phyloP scores from a whole-genome alignment of 2,113 vertebrate species.

The Camelus dromedarius region DNA sequence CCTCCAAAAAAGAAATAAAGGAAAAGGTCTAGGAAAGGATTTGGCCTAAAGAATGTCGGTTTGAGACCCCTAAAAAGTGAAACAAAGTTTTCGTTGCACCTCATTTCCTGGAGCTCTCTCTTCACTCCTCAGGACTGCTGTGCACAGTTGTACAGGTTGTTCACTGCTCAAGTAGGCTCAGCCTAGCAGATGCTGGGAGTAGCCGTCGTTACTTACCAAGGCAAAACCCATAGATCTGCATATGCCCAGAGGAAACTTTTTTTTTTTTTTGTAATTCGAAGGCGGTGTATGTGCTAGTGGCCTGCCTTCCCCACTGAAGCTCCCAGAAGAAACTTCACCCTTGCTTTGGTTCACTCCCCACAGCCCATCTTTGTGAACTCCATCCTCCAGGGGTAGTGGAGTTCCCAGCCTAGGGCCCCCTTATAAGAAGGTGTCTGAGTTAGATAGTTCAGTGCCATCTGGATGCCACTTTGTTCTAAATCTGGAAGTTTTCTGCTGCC shows the following conservation, averaged over 20 bases:
- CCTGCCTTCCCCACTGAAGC: neutral
- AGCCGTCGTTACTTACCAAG: neutral
- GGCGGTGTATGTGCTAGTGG: accelerated
- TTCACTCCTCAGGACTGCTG: neutral
- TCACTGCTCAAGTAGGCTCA: neutral
- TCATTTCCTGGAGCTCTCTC: neutral
- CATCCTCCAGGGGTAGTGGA: neutral
- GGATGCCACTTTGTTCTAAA: too few species aligned
- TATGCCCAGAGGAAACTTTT: neutral
- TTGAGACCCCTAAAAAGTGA: neutral
- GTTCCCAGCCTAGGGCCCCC: neutral
- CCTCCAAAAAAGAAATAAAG: too few species aligned
- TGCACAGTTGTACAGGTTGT: neutral
- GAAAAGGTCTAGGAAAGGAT: neutral
- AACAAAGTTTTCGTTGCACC: neutral
- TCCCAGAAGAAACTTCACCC: neutral
- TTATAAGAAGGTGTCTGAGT: neutral
- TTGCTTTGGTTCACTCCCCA: neutral
- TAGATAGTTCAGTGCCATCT: neutral
- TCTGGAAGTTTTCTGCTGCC: neutral
- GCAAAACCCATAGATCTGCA: neutral
- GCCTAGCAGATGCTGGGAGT: accelerated
- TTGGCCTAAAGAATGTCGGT: neutral
- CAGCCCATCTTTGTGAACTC: neutral
- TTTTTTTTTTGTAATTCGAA: too few species aligned